A percentile compares a stretch with the other conserved stretches of the same genome.
Conservation (phyloP, 2,888 invertebrate genomes). For the Drosophila ustulata region DNA sequence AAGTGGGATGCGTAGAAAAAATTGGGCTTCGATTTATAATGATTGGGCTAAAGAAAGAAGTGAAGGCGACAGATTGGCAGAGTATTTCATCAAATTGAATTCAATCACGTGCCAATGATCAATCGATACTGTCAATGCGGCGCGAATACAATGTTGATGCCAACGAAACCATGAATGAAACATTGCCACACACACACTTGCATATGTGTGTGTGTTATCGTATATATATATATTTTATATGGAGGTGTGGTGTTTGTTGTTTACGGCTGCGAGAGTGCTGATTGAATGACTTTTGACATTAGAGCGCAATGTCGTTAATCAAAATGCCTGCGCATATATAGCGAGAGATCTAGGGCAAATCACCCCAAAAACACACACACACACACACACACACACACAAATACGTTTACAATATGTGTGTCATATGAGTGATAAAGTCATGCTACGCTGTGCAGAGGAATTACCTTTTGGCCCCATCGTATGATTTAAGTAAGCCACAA, state of each 20-base stretch:
- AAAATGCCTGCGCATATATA: constrained; percentile 62
- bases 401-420: neutral
- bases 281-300: constrained; percentile 81
- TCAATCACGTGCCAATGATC: constrained; percentile 81
- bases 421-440: constrained; percentile 8
- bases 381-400: constrained; percentile 35
- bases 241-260: constrained; percentile 21
- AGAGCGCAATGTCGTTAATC: constrained; percentile 79
- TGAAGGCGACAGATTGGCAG: constrained; percentile 70
- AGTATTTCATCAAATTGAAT: constrained; percentile 80
- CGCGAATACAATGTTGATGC: constrained; percentile 60
- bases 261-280: constrained; percentile 46
- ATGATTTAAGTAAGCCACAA: constrained; percentile 6
- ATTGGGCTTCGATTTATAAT: constrained; percentile 47
- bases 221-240: constrained; percentile 1
- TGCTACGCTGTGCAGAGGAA: constrained; percentile 13
- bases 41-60: constrained; percentile 13
- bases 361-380: constrained; percentile 45
- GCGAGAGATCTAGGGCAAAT: constrained; percentile 40
- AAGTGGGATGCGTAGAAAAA: constrained; percentile 31
- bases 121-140: constrained; percentile 77
- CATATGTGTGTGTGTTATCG: constrained; percentile 2
- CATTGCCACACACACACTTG: constrained; percentile 31
- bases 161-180: constrained; percentile 71
- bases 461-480: constrained; percentile 36